These are phyloP conservation scores for Miltochrista miniata DNA, from an alignment of 2,888 invertebrate species.

Conservation along the genomic window DNA sequence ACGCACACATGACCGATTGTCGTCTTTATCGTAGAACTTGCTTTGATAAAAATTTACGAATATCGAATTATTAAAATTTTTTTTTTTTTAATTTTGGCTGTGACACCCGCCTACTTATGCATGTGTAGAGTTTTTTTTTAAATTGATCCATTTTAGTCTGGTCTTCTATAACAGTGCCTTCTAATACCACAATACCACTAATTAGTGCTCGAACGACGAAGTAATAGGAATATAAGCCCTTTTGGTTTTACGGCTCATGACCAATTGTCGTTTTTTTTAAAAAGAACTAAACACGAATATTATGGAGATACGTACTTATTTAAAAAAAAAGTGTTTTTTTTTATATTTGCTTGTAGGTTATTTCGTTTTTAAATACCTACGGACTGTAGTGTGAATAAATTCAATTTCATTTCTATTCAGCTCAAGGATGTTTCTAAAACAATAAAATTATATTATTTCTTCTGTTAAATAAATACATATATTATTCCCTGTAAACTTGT, in stretches of 20 bases:
- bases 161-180: constrained; percentile 71
- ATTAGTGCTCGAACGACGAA: constrained; percentile 56
- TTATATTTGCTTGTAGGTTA: too few species aligned
- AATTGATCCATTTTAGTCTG: constrained; percentile 75
- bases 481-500: too few species aligned
- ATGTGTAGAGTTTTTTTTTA: constrained; percentile 68
- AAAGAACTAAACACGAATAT: too few species aligned
- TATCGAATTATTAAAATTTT: too few species aligned
- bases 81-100: constrained; percentile 33
- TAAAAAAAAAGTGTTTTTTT: constrained; percentile 9
- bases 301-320: too few species aligned
- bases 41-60: too few species aligned
- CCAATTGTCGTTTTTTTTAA: constrained; percentile 25
- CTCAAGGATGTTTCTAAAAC: too few species aligned
- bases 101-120: constrained; percentile 64
- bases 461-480: too few species aligned
- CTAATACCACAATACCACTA: constrained; percentile 72
- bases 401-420: too few species aligned
- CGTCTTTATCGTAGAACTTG: constrained; percentile 3
- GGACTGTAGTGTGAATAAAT: too few species aligned
- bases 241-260: constrained; percentile 30
- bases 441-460: too few species aligned
- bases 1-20: constrained; percentile 30
- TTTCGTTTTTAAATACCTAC: too few species aligned
- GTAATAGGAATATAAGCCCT: constrained; percentile 17